Evolutionary conservation across 2,797 vertebrate genomes (phyloP).

Genomic region (Hoplostethus mediterraneus): DNA sequence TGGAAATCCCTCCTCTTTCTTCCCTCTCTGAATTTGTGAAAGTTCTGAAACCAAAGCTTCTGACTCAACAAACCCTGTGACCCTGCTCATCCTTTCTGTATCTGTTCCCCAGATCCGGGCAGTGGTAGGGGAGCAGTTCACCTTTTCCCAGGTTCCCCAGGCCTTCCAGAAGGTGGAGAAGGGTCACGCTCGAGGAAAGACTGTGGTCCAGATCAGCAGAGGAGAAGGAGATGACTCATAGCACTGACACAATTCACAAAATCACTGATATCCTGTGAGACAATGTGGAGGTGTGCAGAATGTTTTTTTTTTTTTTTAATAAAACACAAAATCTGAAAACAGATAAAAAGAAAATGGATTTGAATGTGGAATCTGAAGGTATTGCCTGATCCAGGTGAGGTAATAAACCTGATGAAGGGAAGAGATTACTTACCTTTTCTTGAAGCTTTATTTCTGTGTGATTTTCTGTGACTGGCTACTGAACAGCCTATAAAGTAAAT

Average conservation of each 20-base stretch:
- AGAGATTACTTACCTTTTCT: too few species aligned
- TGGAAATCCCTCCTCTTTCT: background rate
- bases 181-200: slow-evolving; percentile 96
- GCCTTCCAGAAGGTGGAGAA: slow-evolving; percentile 93
- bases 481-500: too few species aligned
- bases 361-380: background rate
- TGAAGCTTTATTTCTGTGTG: too few species aligned
- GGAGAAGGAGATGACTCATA: slow-evolving; percentile 39
- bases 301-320: background rate
- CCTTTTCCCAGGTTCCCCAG: slow-evolving; percentile 91
- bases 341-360: background rate
- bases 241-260: background rate
- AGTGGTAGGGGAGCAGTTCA: slow-evolving; percentile 92
- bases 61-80: background rate
- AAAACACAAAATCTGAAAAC: background rate
- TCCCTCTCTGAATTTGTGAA: background rate
- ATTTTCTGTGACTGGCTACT: too few species aligned
- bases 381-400: background rate
- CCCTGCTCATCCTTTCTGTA: background rate
- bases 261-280: too few species aligned
- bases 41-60: background rate
- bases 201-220: slow-evolving; percentile 86
- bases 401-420: background rate
- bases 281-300: background rate
- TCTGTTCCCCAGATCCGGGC: slow-evolving; percentile 87